phyloP scores from a whole-genome alignment of 1,140 invertebrate species.

The Caenorhabditis brenneri region DNA sequence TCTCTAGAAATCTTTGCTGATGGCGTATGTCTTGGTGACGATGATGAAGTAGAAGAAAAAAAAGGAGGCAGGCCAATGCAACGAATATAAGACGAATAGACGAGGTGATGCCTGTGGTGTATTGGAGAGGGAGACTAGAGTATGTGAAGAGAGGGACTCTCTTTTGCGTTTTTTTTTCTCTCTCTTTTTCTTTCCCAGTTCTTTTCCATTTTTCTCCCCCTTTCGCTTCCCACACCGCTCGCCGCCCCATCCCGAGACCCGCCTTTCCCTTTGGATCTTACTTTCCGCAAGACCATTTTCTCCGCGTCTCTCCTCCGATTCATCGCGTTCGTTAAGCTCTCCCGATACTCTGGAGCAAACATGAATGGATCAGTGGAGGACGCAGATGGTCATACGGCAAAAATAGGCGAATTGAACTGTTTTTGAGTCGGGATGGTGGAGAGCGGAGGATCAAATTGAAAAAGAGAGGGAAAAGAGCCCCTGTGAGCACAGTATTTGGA shows the following conservation, averaged over 20 bases:
- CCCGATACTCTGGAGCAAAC: constrained; percentile 5
- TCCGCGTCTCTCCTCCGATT: background rate
- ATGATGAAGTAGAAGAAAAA: constrained; percentile 26
- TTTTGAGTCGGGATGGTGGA: background rate
- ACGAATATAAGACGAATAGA: background rate
- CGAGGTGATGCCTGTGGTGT: constrained; percentile 6
- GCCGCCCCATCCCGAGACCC: constrained; percentile 18
- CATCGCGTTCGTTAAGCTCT: background rate
- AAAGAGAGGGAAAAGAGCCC: background rate
- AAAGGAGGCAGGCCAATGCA: background rate
- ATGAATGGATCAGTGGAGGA: background rate
- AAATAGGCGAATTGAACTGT: background rate
- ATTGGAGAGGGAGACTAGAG: background rate
- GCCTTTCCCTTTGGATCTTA: background rate
- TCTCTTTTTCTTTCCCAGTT: background rate
- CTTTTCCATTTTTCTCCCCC: background rate
- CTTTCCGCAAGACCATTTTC: constrained; percentile 34
- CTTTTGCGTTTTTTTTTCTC: background rate
- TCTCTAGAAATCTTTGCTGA: background rate
- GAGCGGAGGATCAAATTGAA: background rate
- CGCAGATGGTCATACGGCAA: background rate
- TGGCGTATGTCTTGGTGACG: constrained; percentile 5
- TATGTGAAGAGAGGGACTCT: constrained; percentile 28
- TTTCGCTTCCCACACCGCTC: background rate
- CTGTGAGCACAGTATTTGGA: constrained; percentile 35